These are phyloP conservation scores for Varanus komodoensis DNA, from an alignment of 2,113 vertebrate species.

Conservation along the genomic window DNA sequence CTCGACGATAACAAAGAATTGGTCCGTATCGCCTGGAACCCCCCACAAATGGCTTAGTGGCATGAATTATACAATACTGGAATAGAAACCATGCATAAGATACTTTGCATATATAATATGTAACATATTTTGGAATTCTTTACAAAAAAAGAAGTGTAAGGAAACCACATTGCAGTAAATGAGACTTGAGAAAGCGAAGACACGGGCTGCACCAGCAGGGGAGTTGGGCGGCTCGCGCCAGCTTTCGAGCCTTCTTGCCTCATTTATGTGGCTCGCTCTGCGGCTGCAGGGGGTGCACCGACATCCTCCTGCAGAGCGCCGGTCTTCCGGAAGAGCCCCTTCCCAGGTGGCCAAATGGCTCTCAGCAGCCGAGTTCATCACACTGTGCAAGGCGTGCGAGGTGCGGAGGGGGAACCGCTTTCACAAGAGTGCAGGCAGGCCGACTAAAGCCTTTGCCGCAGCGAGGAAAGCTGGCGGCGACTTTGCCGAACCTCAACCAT, in stretches of 20 bases:
- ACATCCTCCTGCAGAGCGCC: background rate
- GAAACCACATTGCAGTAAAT: conserved; percentile 64
- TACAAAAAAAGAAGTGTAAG: conserved; percentile 55
- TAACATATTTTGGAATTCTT: conserved; percentile 25
- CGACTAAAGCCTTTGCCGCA: background rate
- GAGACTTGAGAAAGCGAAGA: conserved; percentile 45
- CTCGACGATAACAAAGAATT: conserved; percentile 10
- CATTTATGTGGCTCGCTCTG: too few species aligned
- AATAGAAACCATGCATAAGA: conserved; percentile 4
- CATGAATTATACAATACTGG: conserved; percentile 31
- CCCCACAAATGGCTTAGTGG: background rate
- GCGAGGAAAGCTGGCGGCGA: too few species aligned
- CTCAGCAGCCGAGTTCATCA: background rate
- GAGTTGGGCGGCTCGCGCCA: background rate
- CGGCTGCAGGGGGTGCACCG: background rate
- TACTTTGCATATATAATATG: conserved; percentile 35
- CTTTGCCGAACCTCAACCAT: background rate
- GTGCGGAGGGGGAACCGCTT: background rate
- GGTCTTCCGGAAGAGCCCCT: too few species aligned
- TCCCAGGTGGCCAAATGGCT: background rate
- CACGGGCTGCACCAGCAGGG: background rate
- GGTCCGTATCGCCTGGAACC: background rate
- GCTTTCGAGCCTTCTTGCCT: background rate
- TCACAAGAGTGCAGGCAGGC: background rate
- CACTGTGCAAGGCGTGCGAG: background rate